A percentile compares a stretch with the other conserved stretches of the same genome.
phyloP scores from a whole-genome alignment of 2,797 vertebrate genomes.

The Sciaenops ocellatus region DNA sequence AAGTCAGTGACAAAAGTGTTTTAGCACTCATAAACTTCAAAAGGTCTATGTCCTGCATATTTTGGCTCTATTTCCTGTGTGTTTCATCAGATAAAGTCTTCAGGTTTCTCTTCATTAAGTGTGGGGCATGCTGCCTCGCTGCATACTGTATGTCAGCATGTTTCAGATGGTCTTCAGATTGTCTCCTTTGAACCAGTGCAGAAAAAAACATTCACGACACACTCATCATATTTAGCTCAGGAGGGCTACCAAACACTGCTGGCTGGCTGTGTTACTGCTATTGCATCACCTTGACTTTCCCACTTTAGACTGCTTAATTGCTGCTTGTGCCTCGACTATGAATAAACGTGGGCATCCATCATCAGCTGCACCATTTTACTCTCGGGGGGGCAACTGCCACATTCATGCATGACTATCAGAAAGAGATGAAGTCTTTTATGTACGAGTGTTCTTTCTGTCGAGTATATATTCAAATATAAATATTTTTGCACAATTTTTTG shows the following conservation, averaged over 20 bases:
- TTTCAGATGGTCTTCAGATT: slow-evolving; percentile 44
- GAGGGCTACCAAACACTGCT: slow-evolving; percentile 41
- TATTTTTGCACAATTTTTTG: background rate
- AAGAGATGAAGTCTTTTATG: background rate
- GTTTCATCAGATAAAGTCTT: slow-evolving; percentile 76
- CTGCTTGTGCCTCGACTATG: slow-evolving; percentile 45
- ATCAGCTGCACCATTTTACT: slow-evolving; percentile 7
- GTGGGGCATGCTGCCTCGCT: slow-evolving; percentile 35
- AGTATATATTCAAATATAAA: background rate
- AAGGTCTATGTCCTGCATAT: slow-evolving; percentile 37
- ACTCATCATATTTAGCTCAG: slow-evolving; percentile 44
- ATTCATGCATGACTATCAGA: background rate
- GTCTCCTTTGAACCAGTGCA: slow-evolving; percentile 57
- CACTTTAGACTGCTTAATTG: slow-evolving; percentile 55
- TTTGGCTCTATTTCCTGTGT: slow-evolving; percentile 58
- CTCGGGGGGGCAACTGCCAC: slow-evolving; percentile 4
- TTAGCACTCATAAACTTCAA: slow-evolving; percentile 54
- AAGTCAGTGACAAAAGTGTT: slow-evolving; percentile 49
- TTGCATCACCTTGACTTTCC: slow-evolving; percentile 70
- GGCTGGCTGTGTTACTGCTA: slow-evolving; percentile 48
- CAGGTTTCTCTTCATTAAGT: slow-evolving; percentile 55
- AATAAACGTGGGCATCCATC: slow-evolving; percentile 36
- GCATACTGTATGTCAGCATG: slow-evolving; percentile 56
- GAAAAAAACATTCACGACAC: slow-evolving; percentile 23
- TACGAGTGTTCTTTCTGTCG: background rate